Evolutionary conservation across 2,888 invertebrate species (phyloP).

Genomic region (Leucophenga montana): DNA sequence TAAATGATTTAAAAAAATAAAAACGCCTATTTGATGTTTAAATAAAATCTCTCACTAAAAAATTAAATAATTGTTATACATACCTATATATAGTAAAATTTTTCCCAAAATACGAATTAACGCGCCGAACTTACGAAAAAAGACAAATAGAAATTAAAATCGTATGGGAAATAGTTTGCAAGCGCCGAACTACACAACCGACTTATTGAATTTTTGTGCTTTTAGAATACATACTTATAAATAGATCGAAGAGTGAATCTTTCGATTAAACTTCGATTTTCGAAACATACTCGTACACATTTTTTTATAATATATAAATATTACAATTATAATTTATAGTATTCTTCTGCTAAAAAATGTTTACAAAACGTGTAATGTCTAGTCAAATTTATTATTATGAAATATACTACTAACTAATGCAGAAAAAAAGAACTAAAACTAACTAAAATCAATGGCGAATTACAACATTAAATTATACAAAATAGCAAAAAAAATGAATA

Average conservation of each 20-base stretch:
- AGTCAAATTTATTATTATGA: constrained; percentile 21
- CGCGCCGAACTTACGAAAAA: background rate
- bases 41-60: too few species aligned
- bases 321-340: constrained; percentile 6
- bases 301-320: constrained; percentile 14
- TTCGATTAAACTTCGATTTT: background rate
- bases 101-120: too few species aligned
- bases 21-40: too few species aligned
- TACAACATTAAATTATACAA: constrained; percentile 17
- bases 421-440: background rate
- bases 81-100: too few species aligned
- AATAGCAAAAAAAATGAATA: constrained; percentile 20
- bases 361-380: background rate
- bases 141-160: background rate
- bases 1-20: too few species aligned
- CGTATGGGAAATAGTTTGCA: background rate
- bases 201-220: too few species aligned
- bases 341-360: constrained; percentile 20
- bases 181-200: background rate
- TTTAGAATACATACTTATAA: too few species aligned
- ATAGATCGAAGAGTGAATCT: too few species aligned
- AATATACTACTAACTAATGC: background rate
- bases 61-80: too few species aligned
- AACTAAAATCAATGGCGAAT: constrained; percentile 29
- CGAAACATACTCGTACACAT: background rate